Evolutionary conservation across 2,888 invertebrate species (phyloP), one percentile per base, ranked within the genome.

Genomic region (Caenorhabditis sp.): DNA sequence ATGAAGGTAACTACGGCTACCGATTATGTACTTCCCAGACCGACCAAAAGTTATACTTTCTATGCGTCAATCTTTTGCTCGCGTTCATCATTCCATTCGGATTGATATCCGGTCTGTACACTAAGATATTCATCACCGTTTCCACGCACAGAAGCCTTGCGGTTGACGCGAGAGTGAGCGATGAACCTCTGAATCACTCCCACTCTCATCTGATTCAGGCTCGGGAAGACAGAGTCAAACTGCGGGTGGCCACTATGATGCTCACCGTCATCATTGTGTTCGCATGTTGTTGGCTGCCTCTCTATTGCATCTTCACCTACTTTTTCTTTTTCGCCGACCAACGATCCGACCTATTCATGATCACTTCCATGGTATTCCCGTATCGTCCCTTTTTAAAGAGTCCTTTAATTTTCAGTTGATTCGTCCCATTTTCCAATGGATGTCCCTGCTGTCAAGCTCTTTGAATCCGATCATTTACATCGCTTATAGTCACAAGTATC

Each of bases 231-330:
- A 58, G 89, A 26, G 83, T 86, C 20, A 87, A 88, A 75, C 71
- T 89, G n/a, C 81, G 87, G 13, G 87, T 88, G 2, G 88, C 89
- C 15, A 83, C 86, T 4, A 89, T 89, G 89, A 89, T 89, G 89
- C 76, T 88, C 39, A 87, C 87, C 2, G 89, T 88, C 8, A 89
- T 89, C 15, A 80, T 88, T n/a, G 78, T 86, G 1, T 89, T 89
- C 70, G 81, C 86, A 15, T 58, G 85, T 8, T 89, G 89, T 58
- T 89, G 89, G 89, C 66, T 83, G 7, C 89, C 89, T 1, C 76
- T 89, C 11, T 88, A 89, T 70, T 82, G 85, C 26, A 82, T 87
- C 35, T 87, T 87, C 78, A 83, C 81, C 39, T 87, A 87, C 68
- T 85, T 87, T 53, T 85, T 82, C 75, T 81, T 87, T 70, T 81